Evolutionary conservation across 2,888 invertebrate genomes (phyloP), one percentile per base, ranked within the genome.

Genomic region (Anthoptus insignis): DNA sequence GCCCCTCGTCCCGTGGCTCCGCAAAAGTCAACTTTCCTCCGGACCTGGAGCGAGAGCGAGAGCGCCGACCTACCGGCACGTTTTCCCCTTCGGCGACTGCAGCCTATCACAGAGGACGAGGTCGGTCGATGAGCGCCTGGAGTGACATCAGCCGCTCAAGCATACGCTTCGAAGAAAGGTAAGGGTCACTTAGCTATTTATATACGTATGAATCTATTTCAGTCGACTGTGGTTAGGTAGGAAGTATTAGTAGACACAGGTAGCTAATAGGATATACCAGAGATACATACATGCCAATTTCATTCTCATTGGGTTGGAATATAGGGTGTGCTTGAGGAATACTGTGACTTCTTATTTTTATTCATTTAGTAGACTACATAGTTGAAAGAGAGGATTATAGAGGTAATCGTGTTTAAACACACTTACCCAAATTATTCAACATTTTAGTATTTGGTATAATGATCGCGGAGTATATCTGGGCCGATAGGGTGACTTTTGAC

Each of bases 121-220:
- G 95, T 2, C 93, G 96, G 37, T 97, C 97, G 72, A 97, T 97
- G 97, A 97, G 97, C 80, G 97, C 97, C 39, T 97, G 97, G 97
- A 97, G 97, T 79, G 97, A 97, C 81, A 95, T 97, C 82, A 97
- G 97, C 79, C 94, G 97, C 64, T 97, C 97, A 73, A 97, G 97
- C 83, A 97, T 97, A 94, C 95, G 96, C 78, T 94, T 97, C 79
- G 97, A 97, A 73, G 97, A 97, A 84, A 96, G 96, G 96, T 96
- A 57, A 84, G 88, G 11, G 5, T n/a, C 11, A 53, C n/a, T 53
- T 11, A 21, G 13, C 21, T 7, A 19, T 50, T 24, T 37, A 14
- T 53, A 5, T 53, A 52, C 32, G 9, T 19, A 19, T 21, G 57
- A n/a, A 21, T 13, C n/a, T 29, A 59, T 19, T 59, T 52, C 27